Percentiles rank a stretch among this genome's conserved stretches.
These are phyloP conservation scores for Saccostrea echinata DNA, from an alignment of 1,140 invertebrate species.

Conservation along the genomic window DNA sequence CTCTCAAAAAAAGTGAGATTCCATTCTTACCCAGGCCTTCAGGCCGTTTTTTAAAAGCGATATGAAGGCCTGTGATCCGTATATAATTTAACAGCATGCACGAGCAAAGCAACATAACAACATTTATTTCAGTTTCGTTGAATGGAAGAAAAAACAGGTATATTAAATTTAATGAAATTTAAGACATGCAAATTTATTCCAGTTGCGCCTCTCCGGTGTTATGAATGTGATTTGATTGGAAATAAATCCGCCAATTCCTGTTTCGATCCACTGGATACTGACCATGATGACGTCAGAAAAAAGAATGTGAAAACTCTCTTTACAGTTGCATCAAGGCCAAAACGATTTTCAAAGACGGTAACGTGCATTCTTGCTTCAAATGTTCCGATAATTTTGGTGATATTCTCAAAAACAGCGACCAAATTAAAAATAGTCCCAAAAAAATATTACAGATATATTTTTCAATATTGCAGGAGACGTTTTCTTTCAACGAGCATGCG, in stretches of 20 bases:
- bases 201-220: neutral
- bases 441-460: neutral
- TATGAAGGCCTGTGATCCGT: no score
- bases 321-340: neutral
- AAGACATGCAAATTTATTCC: neutral
- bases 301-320: neutral
- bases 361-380: neutral
- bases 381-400: no score
- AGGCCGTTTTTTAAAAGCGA: neutral
- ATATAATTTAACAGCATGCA: no score
- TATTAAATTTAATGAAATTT: no score
- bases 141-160: no score
- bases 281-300: constrained; percentile 4
- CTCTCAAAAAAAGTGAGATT: no score
- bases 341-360: neutral
- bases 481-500: constrained; percentile 2
- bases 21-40: no score
- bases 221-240: constrained; percentile 29
- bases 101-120: no score
- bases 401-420: no score
- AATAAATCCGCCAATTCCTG: neutral
- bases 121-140: no score
- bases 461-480: neutral
- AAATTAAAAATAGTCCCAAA: no score
- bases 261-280: neutral